A percentile compares a stretch with the other conserved stretches of the same genome.
Evolutionary conservation across 2,888 invertebrate species (phyloP).

Genomic region (Drosophila anomalata): DNA sequence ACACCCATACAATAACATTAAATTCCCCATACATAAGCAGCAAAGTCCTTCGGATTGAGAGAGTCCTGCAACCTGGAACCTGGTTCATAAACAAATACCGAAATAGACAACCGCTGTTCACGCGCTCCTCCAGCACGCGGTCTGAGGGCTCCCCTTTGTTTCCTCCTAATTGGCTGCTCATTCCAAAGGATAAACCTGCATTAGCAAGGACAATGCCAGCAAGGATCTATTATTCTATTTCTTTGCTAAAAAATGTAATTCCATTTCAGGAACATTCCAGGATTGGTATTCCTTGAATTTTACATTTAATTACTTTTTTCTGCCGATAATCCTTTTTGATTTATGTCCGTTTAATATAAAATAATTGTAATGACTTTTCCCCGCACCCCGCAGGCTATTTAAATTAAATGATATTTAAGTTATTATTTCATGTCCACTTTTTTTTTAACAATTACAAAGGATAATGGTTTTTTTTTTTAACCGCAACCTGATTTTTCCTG

Average conservation of each 20-base stretch:
- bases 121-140: too few relatives aligned
- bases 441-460: not conserved
- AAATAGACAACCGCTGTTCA: not conserved
- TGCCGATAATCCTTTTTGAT: not conserved
- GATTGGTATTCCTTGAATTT: not conserved
- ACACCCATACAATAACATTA: not conserved
- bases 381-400: not conserved
- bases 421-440: not conserved
- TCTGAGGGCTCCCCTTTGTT: not conserved
- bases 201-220: not conserved
- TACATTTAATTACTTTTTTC: not conserved
- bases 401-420: slow-evolving; percentile 2
- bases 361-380: not conserved
- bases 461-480: not conserved
- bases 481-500: not conserved
- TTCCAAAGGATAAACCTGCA: not conserved
- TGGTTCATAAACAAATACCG: not conserved
- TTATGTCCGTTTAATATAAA: not conserved
- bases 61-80: not conserved
- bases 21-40: not conserved
- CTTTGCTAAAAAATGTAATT: not conserved
- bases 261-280: not conserved
- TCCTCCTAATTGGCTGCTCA: not conserved
- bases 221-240: not conserved
- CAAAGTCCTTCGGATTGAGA: too few relatives aligned